Conservation (phyloP, 92 coral and sea anemone species). For the Umimayanthus chanpuru region DNA sequence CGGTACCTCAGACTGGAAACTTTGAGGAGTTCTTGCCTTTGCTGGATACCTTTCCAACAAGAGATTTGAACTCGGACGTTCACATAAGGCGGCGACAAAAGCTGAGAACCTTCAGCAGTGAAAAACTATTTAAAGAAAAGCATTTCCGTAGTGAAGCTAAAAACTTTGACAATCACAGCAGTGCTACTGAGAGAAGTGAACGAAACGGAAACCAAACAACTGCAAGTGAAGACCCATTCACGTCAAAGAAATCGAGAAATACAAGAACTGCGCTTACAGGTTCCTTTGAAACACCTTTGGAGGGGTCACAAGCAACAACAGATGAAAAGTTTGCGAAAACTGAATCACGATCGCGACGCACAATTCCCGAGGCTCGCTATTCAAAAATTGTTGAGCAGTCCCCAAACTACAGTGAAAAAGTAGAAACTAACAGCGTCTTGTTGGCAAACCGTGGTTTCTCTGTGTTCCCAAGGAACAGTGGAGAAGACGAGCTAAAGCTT, state of each 20-base stretch:
- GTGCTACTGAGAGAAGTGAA: background rate
- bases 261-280: background rate
- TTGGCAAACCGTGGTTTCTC: background rate
- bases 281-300: background rate
- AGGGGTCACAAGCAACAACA: background rate
- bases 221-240: background rate
- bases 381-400: background rate
- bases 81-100: background rate
- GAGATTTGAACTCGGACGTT: background rate
- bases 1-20: background rate
- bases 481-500: background rate
- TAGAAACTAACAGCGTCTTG: background rate
- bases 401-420: background rate
- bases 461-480: background rate
- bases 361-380: background rate
- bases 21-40: background rate
- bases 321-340: background rate
- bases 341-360: background rate
- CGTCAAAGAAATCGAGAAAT: background rate
- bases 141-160: background rate
- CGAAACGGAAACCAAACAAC: background rate
- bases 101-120: background rate
- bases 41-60: constrained; percentile 8
- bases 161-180: background rate
- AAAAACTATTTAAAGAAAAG: background rate